Evolutionary conservation across 2,797 vertebrate species (phyloP), one percentile per base, ranked within the genome.

Genomic region (Ctenosaura bakeri): DNA sequence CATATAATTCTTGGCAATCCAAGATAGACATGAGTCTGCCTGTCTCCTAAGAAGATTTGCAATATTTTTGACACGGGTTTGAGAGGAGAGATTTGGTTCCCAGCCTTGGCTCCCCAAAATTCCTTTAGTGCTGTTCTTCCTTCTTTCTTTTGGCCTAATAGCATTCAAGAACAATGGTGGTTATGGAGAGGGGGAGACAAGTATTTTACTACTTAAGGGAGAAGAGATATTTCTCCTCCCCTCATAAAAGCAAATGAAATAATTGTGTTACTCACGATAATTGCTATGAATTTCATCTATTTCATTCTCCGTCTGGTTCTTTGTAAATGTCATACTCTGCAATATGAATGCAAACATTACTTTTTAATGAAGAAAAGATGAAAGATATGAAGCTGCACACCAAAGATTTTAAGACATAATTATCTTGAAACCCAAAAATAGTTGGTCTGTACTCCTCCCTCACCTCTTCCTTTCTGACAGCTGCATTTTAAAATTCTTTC

Each of bases 301-400:
- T 96, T 99, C 98, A 80, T 98, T 94, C 94, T 98, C 97, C n/a
- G 98, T 98, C 94, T 98, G 98, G 71, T 98, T 97, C 96, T 99
- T 99, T 38, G 97, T 97, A 95, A 99, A 98, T 93, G 97, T 94
- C 98, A 99, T 94, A 82, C 95, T 97, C 99, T 99, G 92, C 50
- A 95, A 94, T 76, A 90, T 92, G 73, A 79, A 94, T 78, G 92
- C 18, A 94, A 87, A 90, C 16, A 4, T n/a, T 71, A 79, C 38
- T 69, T 88, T 18, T 93, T 92, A 94, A 93, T 89, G 92, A 87
- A 93, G 83, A 83, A 80, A 77, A 54, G 87, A 84, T 85, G 91
- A 85, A 6, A 0, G 52, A 90, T 13, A 78, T 81, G 87, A 88
- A 81, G 79, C 6, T n/a, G 38, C 3, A 83, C 93, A 88, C 73